Percentiles rank a stretch among this genome's conserved stretches.
Conservation (phyloP, 2,797 vertebrate species). For the Taeniopygia guttata region DNA sequence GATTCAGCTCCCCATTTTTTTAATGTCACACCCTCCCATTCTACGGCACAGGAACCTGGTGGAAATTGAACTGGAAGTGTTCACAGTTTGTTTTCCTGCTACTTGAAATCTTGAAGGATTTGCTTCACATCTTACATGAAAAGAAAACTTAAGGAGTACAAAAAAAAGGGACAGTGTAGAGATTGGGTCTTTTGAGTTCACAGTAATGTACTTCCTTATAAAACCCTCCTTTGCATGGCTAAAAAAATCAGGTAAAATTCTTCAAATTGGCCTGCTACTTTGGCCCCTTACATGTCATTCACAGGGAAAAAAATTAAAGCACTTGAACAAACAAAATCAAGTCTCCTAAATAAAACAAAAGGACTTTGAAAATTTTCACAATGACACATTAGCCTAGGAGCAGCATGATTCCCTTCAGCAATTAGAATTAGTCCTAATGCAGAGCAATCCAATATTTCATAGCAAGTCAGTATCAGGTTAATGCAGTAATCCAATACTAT, state of each 20-base stretch:
- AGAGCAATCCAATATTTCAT: background rate
- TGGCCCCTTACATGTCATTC: background rate
- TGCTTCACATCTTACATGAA: background rate
- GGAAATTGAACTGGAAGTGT: background rate
- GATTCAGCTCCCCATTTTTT: background rate
- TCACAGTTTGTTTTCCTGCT: background rate
- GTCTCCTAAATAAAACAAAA: background rate
- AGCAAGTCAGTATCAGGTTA: background rate
- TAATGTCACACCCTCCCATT: background rate
- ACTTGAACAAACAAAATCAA: background rate
- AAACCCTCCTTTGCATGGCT: background rate
- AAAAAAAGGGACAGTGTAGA: background rate
- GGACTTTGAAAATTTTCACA: background rate
- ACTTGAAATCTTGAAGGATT: background rate
- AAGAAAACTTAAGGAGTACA: background rate
- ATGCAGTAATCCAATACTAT: background rate
- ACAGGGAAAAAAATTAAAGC: background rate
- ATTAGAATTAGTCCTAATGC: background rate
- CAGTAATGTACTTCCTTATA: background rate
- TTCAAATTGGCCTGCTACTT: background rate
- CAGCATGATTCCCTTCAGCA: background rate
- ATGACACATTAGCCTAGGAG: background rate
- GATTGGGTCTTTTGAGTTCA: background rate
- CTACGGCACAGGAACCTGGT: background rate
- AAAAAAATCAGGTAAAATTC: background rate